These are phyloP conservation scores for Enteromius afrohamiltoni DNA, from an alignment of 2,797 vertebrate genomes.

Conservation along the genomic window DNA sequence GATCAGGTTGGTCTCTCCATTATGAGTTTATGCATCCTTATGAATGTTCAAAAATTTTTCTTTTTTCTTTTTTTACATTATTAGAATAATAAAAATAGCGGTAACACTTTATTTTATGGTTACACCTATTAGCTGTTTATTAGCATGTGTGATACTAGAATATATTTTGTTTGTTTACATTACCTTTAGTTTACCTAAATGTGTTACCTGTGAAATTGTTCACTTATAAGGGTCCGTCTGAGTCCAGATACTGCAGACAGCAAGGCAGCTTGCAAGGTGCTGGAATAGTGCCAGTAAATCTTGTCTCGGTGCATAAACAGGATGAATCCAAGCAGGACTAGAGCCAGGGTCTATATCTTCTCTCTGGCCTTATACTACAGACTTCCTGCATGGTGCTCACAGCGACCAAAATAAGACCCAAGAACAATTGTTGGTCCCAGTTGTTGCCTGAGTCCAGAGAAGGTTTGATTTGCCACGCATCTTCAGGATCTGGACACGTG, in stretches of 20 bases:
- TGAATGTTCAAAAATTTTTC: not conserved
- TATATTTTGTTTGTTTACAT: too few relatives aligned
- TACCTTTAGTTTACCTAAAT: too few relatives aligned
- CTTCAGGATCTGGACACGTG: constrained; percentile 2
- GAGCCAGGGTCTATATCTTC: constrained; percentile 51
- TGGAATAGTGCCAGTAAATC: constrained; percentile 39
- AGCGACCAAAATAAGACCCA: constrained; percentile 59
- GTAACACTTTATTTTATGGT: too few relatives aligned
- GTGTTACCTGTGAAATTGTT: not conserved
- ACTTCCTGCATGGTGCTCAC: constrained; percentile 58
- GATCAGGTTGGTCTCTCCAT: too few relatives aligned
- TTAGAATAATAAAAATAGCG: too few relatives aligned
- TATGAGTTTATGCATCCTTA: not conserved
- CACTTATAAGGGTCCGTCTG: not conserved
- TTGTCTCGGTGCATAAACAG: constrained; percentile 55
- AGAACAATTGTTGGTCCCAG: constrained; percentile 53
- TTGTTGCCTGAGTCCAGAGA: constrained; percentile 39
- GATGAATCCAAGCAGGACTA: constrained; percentile 49
- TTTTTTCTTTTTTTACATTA: too few relatives aligned
- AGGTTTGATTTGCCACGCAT: constrained; percentile 48
- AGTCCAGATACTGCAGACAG: not conserved
- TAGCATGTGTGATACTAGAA: too few relatives aligned
- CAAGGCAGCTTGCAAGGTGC: not conserved
- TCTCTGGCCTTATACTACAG: constrained; percentile 49
- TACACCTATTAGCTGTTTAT: too few relatives aligned